Evolutionary conservation across 2,888 invertebrate species (phyloP).

Genomic region (Tryphoninae sp.): DNA sequence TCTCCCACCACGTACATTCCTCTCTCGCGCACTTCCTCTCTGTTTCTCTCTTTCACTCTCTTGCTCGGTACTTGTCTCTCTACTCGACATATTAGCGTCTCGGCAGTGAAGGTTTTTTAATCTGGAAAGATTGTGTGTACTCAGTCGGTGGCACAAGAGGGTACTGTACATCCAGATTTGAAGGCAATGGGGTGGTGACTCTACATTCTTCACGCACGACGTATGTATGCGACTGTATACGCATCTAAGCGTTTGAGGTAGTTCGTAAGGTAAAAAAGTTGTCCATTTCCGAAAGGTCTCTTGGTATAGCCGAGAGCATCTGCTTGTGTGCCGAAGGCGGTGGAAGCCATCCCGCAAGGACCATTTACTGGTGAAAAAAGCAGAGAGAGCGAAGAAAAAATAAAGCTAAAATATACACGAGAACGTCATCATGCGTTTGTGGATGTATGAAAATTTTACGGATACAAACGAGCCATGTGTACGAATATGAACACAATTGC

Average conservation of each 20-base stretch:
- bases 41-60: slow-evolving; percentile 40
- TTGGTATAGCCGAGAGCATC: slow-evolving; percentile 2
- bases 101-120: slow-evolving; percentile 73
- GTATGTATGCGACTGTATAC: not conserved
- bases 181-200: slow-evolving; percentile 65
- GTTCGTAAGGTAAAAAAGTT: slow-evolving; percentile 48
- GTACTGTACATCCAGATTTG: slow-evolving; percentile 40
- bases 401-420: slow-evolving; percentile 39
- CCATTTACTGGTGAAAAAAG: slow-evolving; percentile 73
- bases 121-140: slow-evolving; percentile 76
- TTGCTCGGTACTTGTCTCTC: slow-evolving; percentile 31
- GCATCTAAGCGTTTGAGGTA: not conserved
- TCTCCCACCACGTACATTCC: slow-evolving; percentile 16
- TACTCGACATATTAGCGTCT: slow-evolving; percentile 56
- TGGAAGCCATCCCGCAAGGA: slow-evolving; percentile 61
- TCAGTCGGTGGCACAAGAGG: slow-evolving; percentile 59
- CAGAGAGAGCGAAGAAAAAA: slow-evolving; percentile 20
- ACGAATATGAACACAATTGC: not conserved
- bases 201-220: slow-evolving; percentile 21
- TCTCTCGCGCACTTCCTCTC: slow-evolving; percentile 40
- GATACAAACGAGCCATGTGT: not conserved
- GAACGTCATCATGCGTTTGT: slow-evolving; percentile 65
- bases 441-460: slow-evolving; percentile 48
- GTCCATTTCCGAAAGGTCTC: slow-evolving; percentile 37
- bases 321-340: slow-evolving; percentile 43